A percentile compares a stretch with the other conserved stretches of the same genome.
phyloP scores from a whole-genome alignment of 2,888 invertebrate genomes.

The Drosophila kuntzei region DNA sequence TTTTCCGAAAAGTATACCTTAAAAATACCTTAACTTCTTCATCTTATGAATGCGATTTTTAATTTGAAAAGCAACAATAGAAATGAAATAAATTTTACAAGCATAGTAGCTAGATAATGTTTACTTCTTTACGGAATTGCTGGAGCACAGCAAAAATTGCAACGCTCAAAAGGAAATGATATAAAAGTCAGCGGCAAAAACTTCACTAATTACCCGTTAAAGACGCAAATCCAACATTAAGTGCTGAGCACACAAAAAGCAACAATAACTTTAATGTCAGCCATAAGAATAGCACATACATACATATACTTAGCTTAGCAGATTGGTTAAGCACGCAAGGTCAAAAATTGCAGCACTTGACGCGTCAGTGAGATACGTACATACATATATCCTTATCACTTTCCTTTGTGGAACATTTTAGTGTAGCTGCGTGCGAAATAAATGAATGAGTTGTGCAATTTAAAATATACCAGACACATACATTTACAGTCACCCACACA shows the following conservation, averaged over 20 bases:
- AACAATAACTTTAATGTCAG: constrained; percentile 62
- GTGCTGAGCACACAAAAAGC: constrained; percentile 25
- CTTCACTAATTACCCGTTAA: constrained; percentile 70
- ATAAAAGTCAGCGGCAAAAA: constrained; percentile 49
- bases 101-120: constrained; percentile 9
- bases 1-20: not conserved
- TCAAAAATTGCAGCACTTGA: constrained; percentile 37
- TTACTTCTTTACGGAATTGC: not conserved
- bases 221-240: constrained; percentile 41
- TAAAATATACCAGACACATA: constrained; percentile 30
- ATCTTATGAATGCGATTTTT: constrained; percentile 2
- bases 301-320: constrained; percentile 8
- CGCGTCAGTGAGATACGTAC: constrained; percentile 23
- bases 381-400: constrained; percentile 39
- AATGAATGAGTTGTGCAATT: constrained; percentile 51
- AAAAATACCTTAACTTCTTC: not conserved
- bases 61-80: constrained; percentile 1
- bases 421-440: constrained; percentile 43
- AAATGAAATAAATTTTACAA: constrained; percentile 12
- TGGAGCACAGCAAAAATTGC: constrained; percentile 9
- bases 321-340: constrained; percentile 35
- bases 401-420: constrained; percentile 35
- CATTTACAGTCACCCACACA: not conserved
- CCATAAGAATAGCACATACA: constrained; percentile 32
- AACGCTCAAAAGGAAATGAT: constrained; percentile 6